Evolutionary conservation across 2,888 invertebrate species (phyloP), one percentile per base, ranked within the genome.

Genomic region (Ormyrus labotus): DNA sequence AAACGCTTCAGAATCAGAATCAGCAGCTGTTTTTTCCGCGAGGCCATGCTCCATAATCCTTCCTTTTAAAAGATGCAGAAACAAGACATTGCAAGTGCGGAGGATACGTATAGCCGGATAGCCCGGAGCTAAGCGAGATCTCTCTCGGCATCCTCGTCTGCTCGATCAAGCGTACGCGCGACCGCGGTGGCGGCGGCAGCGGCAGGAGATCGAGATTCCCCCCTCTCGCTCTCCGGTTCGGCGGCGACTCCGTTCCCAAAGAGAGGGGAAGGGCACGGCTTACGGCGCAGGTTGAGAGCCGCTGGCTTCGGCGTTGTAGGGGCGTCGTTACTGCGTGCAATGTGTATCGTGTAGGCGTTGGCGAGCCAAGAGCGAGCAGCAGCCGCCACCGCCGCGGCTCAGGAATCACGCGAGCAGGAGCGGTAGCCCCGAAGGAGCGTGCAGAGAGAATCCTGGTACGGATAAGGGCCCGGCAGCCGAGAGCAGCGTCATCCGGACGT

Each of bases 311-410:
- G 85, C 86, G 69, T 70, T 84, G 86, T 87, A 87, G 86, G 87
- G 87, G 87, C 86, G 87, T 87, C 87, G 86, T 87, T 87, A 84
- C 86, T 88, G 86, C 65, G 87, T 88, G 88, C 87, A 87, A 87
- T 89, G 89, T 89, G 89, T 88, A 89, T 88, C 88, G 89, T 87
- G 89, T 89, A 89, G 89, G 89, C 89, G 89, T 89, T 89, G 89
- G 89, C 89, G 88, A 88, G 85, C 57, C 65, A 50, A 75, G 75
- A 61, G 51, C 51, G 84, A 84, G 82, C 55, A 61, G 51, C 63
- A 64, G 70, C 63, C 13, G 71, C 58, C 4, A 19, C 58, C 34
- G 68, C 11, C 63, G 61, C 34, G 34, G 34, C 34, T 34, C 34
- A 34, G 34, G 34, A 34, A 34, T 34, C 34, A 34, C 34, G 34